Conservation (phyloP, 2,113 vertebrate species). For the Balaeniceps rex region DNA sequence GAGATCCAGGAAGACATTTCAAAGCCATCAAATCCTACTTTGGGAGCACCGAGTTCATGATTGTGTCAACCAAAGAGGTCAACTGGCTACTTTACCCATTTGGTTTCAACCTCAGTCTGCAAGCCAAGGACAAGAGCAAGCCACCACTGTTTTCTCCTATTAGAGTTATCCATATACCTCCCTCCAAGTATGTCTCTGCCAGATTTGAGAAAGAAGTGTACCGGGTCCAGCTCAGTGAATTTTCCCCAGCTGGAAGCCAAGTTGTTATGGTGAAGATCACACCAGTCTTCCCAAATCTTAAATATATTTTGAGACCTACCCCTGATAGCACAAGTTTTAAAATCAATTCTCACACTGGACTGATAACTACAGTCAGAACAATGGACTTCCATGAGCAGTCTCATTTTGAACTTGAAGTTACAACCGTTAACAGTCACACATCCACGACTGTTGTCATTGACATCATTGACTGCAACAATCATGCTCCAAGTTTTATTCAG, state of each 20-base stretch:
- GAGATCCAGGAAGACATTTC: conserved; percentile 85
- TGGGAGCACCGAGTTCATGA: conserved; percentile 79
- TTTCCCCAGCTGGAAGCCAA: conserved; percentile 84
- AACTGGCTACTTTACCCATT: conserved; percentile 81
- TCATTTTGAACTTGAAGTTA: conserved; percentile 84
- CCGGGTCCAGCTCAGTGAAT: conserved; percentile 83
- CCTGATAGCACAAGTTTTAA: conserved; percentile 78
- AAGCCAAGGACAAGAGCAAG: conserved; percentile 80
- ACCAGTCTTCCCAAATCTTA: conserved; percentile 70
- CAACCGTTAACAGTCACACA: conserved; percentile 70
- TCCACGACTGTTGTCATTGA: conserved; percentile 78
- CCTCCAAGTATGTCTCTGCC: conserved; percentile 71
- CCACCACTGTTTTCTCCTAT: conserved; percentile 78
- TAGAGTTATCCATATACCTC: conserved; percentile 79
- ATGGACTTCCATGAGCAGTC: conserved; percentile 81
- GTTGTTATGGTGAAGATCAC: conserved; percentile 79
- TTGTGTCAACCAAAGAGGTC: conserved; percentile 84
- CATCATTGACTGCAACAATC: conserved; percentile 89
- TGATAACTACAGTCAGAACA: conserved; percentile 80
- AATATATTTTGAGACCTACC: conserved; percentile 80
- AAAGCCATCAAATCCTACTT: conserved; percentile 79
- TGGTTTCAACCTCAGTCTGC: conserved; percentile 91
- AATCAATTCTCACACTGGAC: conserved; percentile 84
- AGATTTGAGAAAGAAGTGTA: conserved; percentile 84
- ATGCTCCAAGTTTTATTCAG: conserved; percentile 80